Evolutionary conservation across 2,113 vertebrate genomes (phyloP), one percentile per base, ranked within the genome.

Genomic region (Chaetodon trifascialis): DNA sequence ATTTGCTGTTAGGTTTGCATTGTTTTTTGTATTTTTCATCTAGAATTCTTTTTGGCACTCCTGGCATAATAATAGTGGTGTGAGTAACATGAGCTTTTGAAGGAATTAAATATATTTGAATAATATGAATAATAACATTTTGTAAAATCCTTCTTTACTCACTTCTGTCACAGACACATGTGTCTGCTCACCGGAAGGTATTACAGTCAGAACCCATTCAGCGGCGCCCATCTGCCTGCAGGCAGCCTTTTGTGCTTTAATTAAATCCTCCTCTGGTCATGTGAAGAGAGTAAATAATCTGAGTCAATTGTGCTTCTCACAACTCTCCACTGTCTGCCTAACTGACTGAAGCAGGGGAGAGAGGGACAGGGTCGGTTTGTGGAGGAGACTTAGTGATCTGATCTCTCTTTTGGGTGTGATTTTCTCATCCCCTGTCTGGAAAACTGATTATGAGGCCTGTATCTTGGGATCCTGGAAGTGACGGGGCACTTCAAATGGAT

Each of bases 191-290:
- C 64, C 23, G 77, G 34, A 73, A 23, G 38, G 71, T 75, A 58
- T 78, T 69, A 75, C 60, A 51, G 73, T 42, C 63, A 68, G 52
- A 76, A 55, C 42, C 63, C 40, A 71, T 63, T 88, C 71, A 76
- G 47, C 73, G 76, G 19, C 86, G 65, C 73, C 62, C 55, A 87
- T 62, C 79, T 87, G 82, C 69, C 81, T 42, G 12, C 73, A 73
- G 84, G 79, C 80, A 70, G 60, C 52, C 83, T 84, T 77, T 79
- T 79, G 52, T 74, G 74, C 89, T 89, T 92, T 89, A 91, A 91
- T 93, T 90, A 89, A 84, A 90, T 19, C 10, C 72, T 86, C 63
- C 73, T 82, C 60, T 79, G 78, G 67, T 87, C 73, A 84, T 83
- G 60, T 84, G 75, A 89, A 84, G 74, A 78, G 49, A 86, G 66